phyloP scores from a whole-genome alignment of 2,797 vertebrate genomes.

The Trachurus trachurus region DNA sequence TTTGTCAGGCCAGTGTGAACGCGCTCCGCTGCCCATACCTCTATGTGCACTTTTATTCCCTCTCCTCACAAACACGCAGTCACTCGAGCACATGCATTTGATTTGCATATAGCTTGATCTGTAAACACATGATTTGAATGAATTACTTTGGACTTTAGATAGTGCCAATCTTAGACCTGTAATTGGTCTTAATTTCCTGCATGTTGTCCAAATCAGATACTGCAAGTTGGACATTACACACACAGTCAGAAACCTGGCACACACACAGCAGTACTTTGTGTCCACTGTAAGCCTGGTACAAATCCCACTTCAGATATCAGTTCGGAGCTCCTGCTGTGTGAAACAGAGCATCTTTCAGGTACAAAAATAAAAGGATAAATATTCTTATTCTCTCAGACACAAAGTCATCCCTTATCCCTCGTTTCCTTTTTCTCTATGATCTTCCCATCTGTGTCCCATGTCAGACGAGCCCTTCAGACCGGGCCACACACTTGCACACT shows the following conservation, averaged over 20 bases:
- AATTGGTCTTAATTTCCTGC: conserved; percentile 64
- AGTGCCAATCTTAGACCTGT: conserved; percentile 31
- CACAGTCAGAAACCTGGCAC: conserved; percentile 61
- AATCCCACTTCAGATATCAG: conserved; percentile 53
- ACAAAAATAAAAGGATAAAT: background rate
- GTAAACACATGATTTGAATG: conserved; percentile 48
- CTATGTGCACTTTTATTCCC: conserved; percentile 28
- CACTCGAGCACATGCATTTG: conserved; percentile 23
- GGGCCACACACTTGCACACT: conserved; percentile 56
- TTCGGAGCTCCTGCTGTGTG: conserved; percentile 27
- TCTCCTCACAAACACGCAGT: conserved; percentile 4
- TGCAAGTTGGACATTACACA: conserved; percentile 49
- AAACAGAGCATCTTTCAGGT: conserved; percentile 36
- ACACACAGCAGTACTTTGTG: conserved; percentile 68
- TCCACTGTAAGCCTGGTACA: conserved; percentile 30
- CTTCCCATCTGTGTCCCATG: conserved; percentile 26
- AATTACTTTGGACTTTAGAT: conserved; percentile 37
- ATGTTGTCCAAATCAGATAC: conserved; percentile 70
- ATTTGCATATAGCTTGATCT: conserved; percentile 47
- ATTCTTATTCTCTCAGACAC: conserved; percentile 10
- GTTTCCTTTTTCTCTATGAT: conserved; percentile 36
- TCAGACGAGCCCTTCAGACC: conserved; percentile 15
- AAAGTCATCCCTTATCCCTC: conserved; percentile 18
- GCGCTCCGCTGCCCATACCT: background rate
- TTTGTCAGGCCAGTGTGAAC: conserved; percentile 51